Conservation (phyloP, 2,797 vertebrate genomes). For the Perodicticus potto region DNA sequence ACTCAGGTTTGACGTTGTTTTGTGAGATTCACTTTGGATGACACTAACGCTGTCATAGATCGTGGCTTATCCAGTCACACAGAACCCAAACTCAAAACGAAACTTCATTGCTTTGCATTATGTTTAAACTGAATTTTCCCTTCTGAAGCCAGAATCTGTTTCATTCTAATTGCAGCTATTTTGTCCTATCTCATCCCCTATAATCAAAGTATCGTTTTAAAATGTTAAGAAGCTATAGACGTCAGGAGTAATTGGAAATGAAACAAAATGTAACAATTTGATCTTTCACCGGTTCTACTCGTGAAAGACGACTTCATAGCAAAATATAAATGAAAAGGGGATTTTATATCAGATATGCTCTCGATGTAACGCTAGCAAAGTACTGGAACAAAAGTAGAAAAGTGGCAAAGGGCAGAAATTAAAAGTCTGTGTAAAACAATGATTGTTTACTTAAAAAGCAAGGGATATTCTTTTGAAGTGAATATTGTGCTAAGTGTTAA, state of each 20-base stretch:
- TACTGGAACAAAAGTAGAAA: slow-evolving; percentile 78
- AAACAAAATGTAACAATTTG: slow-evolving; percentile 72
- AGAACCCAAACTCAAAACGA: slow-evolving; percentile 69
- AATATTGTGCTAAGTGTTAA: slow-evolving; percentile 90
- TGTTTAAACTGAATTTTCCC: slow-evolving; percentile 72
- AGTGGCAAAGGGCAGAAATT: slow-evolving; percentile 83
- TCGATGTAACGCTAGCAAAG: slow-evolving; percentile 70
- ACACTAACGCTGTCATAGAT: not conserved
- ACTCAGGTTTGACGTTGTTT: slow-evolving; percentile 35
- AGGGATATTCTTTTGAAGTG: slow-evolving; percentile 90
- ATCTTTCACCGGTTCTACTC: slow-evolving; percentile 50
- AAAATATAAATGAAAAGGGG: slow-evolving; percentile 76
- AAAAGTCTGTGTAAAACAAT: slow-evolving; percentile 84
- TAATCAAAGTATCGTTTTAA: slow-evolving; percentile 81
- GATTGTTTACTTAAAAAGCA: slow-evolving; percentile 88
- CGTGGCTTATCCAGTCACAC: slow-evolving; percentile 47
- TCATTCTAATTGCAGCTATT: slow-evolving; percentile 76
- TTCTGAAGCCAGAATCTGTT: slow-evolving; percentile 72
- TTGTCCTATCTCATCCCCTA: slow-evolving; percentile 69
- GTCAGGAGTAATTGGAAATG: slow-evolving; percentile 75
- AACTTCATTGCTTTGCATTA: slow-evolving; percentile 63
- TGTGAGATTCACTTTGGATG: slow-evolving; percentile 42
- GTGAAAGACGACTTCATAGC: slow-evolving; percentile 52
- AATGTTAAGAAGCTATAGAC: slow-evolving; percentile 80
- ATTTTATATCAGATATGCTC: slow-evolving; percentile 67